Base-by-base conservation (phyloP, 2,113 vertebrate species). In the Ptilorrhoa leucosticta region DNA sequence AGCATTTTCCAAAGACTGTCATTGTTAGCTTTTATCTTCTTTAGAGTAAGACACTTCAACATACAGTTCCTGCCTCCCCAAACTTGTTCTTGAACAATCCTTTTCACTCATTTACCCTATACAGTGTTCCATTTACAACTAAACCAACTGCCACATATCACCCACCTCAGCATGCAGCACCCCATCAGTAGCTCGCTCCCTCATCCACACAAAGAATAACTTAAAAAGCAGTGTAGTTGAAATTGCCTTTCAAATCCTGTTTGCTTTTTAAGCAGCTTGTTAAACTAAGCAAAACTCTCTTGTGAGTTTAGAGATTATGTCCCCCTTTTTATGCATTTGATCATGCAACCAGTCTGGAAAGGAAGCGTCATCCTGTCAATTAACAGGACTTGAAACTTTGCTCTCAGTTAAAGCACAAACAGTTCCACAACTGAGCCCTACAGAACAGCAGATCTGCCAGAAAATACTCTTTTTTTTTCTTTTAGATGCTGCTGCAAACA, bases 11-110 rank as follows among this genome's bases (percentile, higher is more conserved):
- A 90, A 58, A 88, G 47, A 28, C 60, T 30, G 23, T 6, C 44
- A 68, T 28, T 92, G 69, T 73, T 64, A 75, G 72, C 61, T 94
- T 90, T 90, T 70, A 68, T 44, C 47, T 45, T 79, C 84, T 56
- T 72, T 28, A 78, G 39, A 92, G 6, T 42, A 76, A 81, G 37
- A 47, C 51, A 42, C 28, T 60, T 81, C 63, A 73, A 37, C 40
- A 92, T 8, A 73, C n/a, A 75, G 64, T 64, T 71, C 68, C 45
- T 51, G 31, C 28, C 57, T 94, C 56, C 31, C 13, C 44, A 83
- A 86, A 78, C 56, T 56, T 51, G 71, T n/a, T 94, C 82, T 24
- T 33, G 72, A 87, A 83, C 39, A 86, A 47, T 37, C 33, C 64
- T 78, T 63, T 60, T 83, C 82, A 88, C 71, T 90, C 56, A 39